A percentile compares a stretch with the other conserved stretches of the same genome.
Conservation (phyloP, 2,797 vertebrate genomes). For the Rhinella marina region DNA sequence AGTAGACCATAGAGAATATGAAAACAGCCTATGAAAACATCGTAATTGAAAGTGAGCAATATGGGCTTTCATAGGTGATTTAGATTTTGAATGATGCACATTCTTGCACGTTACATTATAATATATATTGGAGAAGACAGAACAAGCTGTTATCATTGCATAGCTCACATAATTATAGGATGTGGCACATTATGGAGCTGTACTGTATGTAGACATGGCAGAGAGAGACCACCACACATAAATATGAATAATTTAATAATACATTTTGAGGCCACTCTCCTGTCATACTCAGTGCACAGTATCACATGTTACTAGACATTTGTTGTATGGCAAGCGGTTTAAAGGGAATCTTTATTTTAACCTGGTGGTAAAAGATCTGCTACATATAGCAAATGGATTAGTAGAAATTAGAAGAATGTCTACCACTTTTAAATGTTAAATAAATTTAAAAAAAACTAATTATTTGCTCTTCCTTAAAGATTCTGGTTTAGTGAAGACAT, state of each 20-base stretch:
- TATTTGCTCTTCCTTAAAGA: background rate
- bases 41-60: background rate
- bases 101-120: background rate
- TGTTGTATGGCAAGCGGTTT: background rate
- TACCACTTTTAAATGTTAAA: background rate
- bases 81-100: background rate
- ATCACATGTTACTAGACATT: background rate
- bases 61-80: background rate
- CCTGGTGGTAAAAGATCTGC: background rate
- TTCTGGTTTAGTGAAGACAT: background rate
- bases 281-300: too few relatives aligned
- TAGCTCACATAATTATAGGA: background rate
- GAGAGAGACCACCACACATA: background rate
- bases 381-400: background rate
- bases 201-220: background rate
- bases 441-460: background rate
- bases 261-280: background rate
- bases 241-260: background rate
- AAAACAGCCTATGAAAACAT: background rate
- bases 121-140: background rate
- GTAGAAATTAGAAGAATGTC: background rate
- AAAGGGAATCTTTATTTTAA: background rate
- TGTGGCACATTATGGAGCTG: background rate
- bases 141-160: background rate
- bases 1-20: background rate